Evolutionary conservation across 2,888 invertebrate genomes (phyloP), one percentile per base, ranked within the genome.

Genomic region (Tiliacea aurago): DNA sequence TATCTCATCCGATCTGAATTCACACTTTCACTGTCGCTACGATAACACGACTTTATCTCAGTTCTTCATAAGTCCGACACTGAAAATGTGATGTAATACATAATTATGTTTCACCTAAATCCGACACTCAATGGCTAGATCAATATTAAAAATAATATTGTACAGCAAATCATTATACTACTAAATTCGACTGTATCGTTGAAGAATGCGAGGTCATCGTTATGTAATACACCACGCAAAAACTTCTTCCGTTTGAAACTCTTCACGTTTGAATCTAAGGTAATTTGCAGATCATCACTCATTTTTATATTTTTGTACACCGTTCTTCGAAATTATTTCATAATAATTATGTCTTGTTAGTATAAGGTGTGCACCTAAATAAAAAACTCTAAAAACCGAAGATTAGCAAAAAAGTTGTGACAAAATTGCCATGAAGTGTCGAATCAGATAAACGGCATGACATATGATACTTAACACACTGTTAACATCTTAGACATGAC

Each of bases 71-170:
- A 41, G 37, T 37, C 18, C 43, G 56, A 84, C 84, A 87, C 67
- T 85, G 82, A 71, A 79, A 81, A 76, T 83, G 81, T 85, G 84
- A 87, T 84, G 74, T 81, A 81, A 82, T 78, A 76, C 64, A 81
- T 47, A n/a, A 67, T 62, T 56, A 84, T 70, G 70, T 62, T 53
- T 53, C 15, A 55, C 15, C 51, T 55, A 37, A 66, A 78, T 66
- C 55, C 65, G 69, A 86, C 70, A 79, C 73, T 73, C 66, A 51
- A 80, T 80, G 73, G 68, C 64, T 15, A 11, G n/a, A 15, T 10
- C n/a, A 37, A 33, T 51, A 18, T 33, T 37, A 11, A 37, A 64
- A 53, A n/a, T n/a, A 53, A 37, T 18, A 64, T n/a, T n/a, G 33
- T 53, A 64, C 6, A 51, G 33, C 15, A 37, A 63, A 64, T 37